Percentiles rank a stretch among this genome's conserved stretches.
phyloP scores from a whole-genome alignment of 2,797 vertebrate species.

The Helarctos malayanus region DNA sequence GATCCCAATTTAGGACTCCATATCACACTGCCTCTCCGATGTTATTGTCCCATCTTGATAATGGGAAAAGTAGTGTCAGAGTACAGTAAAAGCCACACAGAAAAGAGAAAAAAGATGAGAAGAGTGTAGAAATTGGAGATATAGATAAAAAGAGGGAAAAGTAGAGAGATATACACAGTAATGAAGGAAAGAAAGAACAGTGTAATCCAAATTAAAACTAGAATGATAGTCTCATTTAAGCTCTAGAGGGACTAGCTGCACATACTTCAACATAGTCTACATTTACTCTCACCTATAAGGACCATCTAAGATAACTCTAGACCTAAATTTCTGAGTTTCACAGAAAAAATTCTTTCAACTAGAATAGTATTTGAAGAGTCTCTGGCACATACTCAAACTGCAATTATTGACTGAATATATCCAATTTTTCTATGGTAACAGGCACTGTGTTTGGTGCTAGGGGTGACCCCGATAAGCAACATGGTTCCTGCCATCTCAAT shows the following conservation, averaged over 20 bases:
- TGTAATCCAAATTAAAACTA: constrained; percentile 13
- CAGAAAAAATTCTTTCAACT: not conserved
- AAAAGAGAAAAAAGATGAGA: not conserved
- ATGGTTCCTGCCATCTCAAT: not conserved
- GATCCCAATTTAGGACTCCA: not conserved
- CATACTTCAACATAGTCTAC: not conserved
- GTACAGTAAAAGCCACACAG: not conserved
- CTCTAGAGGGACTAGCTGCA: not conserved
- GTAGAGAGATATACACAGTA: not conserved
- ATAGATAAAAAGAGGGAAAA: not conserved
- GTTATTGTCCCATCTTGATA: not conserved
- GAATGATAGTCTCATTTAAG: not conserved
- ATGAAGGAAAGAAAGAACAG: not conserved
- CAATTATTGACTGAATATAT: not conserved
- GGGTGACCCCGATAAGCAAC: not conserved
- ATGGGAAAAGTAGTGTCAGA: not conserved
- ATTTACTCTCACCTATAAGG: not conserved
- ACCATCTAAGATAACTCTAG: not conserved
- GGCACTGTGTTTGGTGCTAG: not conserved
- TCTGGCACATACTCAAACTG: not conserved
- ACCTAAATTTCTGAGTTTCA: not conserved
- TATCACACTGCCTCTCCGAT: not conserved
- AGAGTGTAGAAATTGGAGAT: not conserved
- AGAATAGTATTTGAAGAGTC: not conserved
- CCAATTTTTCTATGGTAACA: not conserved